Evolutionary conservation across 2,797 vertebrate genomes (phyloP).

Genomic region (Aldrovandia affinis): DNA sequence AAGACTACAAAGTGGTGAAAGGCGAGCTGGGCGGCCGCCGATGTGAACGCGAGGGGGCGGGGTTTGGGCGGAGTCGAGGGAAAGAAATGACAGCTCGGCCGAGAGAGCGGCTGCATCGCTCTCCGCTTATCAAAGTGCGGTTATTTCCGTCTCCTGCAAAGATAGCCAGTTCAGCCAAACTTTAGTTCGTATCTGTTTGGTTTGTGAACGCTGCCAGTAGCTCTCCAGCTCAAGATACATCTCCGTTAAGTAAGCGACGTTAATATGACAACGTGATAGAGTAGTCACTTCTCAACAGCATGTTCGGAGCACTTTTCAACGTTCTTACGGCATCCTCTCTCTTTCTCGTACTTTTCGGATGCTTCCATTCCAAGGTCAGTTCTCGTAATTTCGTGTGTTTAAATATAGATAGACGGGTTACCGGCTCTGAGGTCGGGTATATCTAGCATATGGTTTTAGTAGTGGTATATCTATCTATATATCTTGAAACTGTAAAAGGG

Average conservation of each 20-base stretch:
- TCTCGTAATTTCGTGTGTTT: background rate
- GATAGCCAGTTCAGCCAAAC: background rate
- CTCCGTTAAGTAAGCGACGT: slow-evolving; percentile 19
- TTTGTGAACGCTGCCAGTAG: background rate
- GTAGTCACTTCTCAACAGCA: background rate
- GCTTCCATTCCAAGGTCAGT: slow-evolving; percentile 46
- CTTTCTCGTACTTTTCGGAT: slow-evolving; percentile 39
- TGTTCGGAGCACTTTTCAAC: slow-evolving; percentile 26
- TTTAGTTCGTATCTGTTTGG: background rate
- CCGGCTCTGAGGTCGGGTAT: background rate
- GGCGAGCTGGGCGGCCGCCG: background rate
- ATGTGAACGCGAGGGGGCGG: slow-evolving; percentile 31
- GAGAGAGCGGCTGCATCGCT: background rate
- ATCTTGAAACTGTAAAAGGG: background rate
- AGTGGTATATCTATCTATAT: too few species aligned
- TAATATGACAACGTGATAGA: background rate
- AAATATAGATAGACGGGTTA: background rate
- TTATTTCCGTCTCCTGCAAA: background rate
- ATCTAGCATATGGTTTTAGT: too few species aligned
- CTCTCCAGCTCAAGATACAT: background rate
- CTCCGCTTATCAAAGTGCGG: background rate
- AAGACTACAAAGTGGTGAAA: slow-evolving; percentile 56
- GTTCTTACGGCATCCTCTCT: slow-evolving; percentile 35
- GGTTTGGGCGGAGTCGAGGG: background rate
- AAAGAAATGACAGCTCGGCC: slow-evolving; percentile 49